Conservation (phyloP, 2,888 invertebrate genomes). For the Papilio demoleus region DNA sequence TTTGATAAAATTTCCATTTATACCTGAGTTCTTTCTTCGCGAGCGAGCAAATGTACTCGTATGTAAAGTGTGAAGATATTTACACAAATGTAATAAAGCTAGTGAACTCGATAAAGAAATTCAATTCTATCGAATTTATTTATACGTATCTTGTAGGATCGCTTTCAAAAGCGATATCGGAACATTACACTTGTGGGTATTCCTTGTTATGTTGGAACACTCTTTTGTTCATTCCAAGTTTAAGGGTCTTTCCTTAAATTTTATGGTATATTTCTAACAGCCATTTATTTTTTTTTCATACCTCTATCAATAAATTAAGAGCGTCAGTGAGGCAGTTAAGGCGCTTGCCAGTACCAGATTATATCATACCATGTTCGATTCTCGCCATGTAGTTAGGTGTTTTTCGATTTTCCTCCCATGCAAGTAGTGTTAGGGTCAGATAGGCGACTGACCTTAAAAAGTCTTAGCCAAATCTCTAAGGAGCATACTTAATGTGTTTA, state of each 20-base stretch:
- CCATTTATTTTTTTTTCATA: background rate
- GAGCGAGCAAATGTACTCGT: conserved; percentile 2
- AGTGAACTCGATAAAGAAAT: conserved; percentile 59
- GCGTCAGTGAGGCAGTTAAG: too few species aligned
- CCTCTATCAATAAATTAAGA: too few species aligned
- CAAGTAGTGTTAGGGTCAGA: too few species aligned
- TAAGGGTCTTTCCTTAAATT: background rate
- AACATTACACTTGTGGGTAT: background rate
- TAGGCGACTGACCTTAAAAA: too few species aligned
- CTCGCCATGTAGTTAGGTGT: too few species aligned
- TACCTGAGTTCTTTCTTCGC: conserved; percentile 3
- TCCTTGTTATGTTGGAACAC: background rate
- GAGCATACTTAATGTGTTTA: too few species aligned
- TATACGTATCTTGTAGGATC: conserved; percentile 3
- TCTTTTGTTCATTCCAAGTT: background rate
- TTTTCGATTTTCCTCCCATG: too few species aligned
- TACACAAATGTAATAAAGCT: conserved; percentile 47
- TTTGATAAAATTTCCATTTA: background rate
- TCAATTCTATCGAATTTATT: conserved; percentile 50
- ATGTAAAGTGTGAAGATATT: conserved; percentile 20
- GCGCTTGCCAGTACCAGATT: too few species aligned
- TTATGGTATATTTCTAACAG: background rate
- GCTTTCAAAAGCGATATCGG: conserved; percentile 3
- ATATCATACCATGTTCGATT: too few species aligned
- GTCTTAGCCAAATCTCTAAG: too few species aligned